Base-by-base conservation (phyloP, 1,140 invertebrate genomes). In the Limonius californicus region DNA sequence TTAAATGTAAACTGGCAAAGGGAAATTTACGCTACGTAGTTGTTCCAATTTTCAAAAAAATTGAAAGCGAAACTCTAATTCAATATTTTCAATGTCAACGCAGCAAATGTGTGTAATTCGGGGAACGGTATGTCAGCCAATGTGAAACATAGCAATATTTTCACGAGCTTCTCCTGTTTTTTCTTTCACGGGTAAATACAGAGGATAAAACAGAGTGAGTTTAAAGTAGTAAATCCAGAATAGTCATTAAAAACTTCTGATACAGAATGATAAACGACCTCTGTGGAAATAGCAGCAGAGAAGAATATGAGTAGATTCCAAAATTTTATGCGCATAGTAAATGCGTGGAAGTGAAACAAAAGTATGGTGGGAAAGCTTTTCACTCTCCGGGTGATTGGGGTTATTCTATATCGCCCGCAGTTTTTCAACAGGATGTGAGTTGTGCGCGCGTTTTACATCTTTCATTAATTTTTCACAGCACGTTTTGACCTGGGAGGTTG, bases 171-270 rank as follows among this genome's bases (percentile, higher is more conserved):
- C 23, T 4, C 23, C 23, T 27, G 23, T n/a, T 45, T 45, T 45
- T 15, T 45, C 42, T 45, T 45, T 45, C 16, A 4, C n/a, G 16
- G 14, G 42, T 45, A 45, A 45, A 45, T 45, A 45, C 16, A 45
- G 42, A 45, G 32, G 47, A 54, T 54, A 54, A 60, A 32, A 47
- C 16, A 16, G 20, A 4, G 45, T 27, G 50, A 60, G 53, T 54
- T 60, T 60, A 60, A 60, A 60, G 59, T 60, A 60, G 59, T 60
- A 60, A 60, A 60, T 60, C 30, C 59, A 54, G 50, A 60, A 60
- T 15, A 54, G 59, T 60, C 59, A 60, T 60, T 60, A 60, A 60
- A 60, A 60, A 60, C 59, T 60, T 60, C 45, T 60, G 59, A 60
- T 60, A 35, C 50, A 60, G 53, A 53, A 54, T 60, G 59, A 60